A percentile compares a stretch with the other conserved stretches of the same genome.
Evolutionary conservation across 1,140 invertebrate genomes (phyloP).

Genomic region (Caenorhabditis remanei): DNA sequence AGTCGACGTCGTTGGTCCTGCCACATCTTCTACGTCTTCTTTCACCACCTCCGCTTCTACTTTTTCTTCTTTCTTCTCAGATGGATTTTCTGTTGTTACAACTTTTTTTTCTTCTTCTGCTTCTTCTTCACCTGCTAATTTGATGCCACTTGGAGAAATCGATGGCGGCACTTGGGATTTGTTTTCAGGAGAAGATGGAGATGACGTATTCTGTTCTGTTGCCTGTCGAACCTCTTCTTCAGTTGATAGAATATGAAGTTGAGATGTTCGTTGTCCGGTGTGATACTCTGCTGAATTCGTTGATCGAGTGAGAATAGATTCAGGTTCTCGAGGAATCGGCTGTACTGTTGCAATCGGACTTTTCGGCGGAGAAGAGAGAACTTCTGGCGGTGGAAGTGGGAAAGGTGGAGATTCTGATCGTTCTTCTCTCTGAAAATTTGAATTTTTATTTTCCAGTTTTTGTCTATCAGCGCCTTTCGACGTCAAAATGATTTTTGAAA

Average conservation of each 20-base stretch:
- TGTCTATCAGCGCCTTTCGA: background rate
- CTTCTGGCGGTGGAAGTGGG: slow-evolving; percentile 23
- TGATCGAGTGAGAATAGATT: background rate
- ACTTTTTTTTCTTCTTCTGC: background rate
- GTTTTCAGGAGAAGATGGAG: slow-evolving; percentile 21
- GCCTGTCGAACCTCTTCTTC: slow-evolving; percentile 44
- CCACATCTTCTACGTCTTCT: background rate
- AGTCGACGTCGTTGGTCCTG: background rate
- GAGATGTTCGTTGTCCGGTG: slow-evolving; percentile 19
- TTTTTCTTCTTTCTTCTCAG: background rate
- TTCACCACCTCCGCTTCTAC: background rate
- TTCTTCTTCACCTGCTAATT: slow-evolving; percentile 34
- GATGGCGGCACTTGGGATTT: slow-evolving; percentile 42
- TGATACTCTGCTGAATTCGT: slow-evolving; percentile 31
- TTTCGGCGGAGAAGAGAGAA: slow-evolving; percentile 10
- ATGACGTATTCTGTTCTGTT: slow-evolving; percentile 6
- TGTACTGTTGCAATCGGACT: background rate
- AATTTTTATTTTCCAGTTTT: background rate
- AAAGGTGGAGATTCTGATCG: slow-evolving; percentile 20
- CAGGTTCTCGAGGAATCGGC: background rate
- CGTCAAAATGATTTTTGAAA: background rate
- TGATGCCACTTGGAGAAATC: slow-evolving; percentile 49
- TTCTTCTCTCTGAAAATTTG: slow-evolving; percentile 16
- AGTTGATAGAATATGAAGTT: slow-evolving; percentile 22
- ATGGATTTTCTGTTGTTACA: background rate